These are phyloP conservation scores for Sula dactylatra DNA, from an alignment of 2,113 vertebrate species.

Conservation along the genomic window DNA sequence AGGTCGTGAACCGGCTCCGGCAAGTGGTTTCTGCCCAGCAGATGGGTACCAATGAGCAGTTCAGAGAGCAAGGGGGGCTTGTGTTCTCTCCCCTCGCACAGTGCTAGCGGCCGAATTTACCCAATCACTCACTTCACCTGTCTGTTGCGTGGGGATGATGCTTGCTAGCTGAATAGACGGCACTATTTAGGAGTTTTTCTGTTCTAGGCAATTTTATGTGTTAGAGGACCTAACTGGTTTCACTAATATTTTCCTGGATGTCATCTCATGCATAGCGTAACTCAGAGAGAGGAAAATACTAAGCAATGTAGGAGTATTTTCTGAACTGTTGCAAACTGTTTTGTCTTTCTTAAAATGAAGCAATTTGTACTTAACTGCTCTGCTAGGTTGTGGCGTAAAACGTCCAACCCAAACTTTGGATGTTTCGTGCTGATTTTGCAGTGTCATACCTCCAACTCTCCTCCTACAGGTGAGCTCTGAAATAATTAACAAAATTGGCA, in stretches of 20 bases:
- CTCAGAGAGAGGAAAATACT: not conserved
- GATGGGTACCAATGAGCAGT: not conserved
- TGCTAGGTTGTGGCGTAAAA: not conserved
- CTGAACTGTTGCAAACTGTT: not conserved
- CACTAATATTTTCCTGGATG: not conserved
- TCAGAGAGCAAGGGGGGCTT: not conserved
- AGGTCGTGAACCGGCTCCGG: not conserved
- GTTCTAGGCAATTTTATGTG: not conserved
- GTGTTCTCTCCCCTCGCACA: not conserved
- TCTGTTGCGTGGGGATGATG: not conserved
- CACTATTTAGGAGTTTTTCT: not conserved
- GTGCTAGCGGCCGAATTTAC: accelerated
- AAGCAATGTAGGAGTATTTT: not conserved
- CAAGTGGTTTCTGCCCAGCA: not conserved
- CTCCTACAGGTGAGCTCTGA: not conserved
- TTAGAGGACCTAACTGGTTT: not conserved
- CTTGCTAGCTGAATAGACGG: not conserved
- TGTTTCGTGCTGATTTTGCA: not conserved
- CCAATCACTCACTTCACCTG: not conserved
- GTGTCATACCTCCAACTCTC: not conserved
- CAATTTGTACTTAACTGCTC: not conserved
- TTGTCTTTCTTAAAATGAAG: not conserved
- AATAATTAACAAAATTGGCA: not conserved
- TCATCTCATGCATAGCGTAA: accelerated
- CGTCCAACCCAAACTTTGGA: not conserved